These are phyloP conservation scores for Drosophila prosaltans DNA, from an alignment of 1,140 invertebrate species.

Conservation along the genomic window DNA sequence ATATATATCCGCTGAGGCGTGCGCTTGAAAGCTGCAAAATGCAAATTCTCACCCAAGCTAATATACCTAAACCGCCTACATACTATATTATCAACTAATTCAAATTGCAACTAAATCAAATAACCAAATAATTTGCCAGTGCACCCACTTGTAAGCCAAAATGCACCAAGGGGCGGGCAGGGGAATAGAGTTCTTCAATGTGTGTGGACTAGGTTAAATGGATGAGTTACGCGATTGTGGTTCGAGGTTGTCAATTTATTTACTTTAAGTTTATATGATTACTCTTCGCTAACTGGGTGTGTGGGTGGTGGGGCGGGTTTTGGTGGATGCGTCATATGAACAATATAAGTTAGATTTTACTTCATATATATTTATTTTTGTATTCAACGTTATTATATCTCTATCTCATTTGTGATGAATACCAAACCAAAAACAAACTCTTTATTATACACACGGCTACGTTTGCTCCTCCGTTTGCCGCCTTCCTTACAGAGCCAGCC, in stretches of 20 bases:
- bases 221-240: no score
- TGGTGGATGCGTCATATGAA: no score
- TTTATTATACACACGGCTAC: conserved; percentile 55
- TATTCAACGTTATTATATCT: neutral
- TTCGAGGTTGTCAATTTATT: no score
- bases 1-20: conserved; percentile 2
- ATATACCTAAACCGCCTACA: neutral
- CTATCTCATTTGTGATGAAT: conserved; percentile 37
- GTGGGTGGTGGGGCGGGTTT: neutral
- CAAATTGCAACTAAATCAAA: conserved; percentile 8
- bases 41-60: conserved; percentile 1
- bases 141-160: conserved; percentile 6
- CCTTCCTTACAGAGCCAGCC: conserved; percentile 80
- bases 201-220: no score
- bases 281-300: neutral
- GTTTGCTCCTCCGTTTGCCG: conserved; percentile 55
- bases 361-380: conserved; percentile 1
- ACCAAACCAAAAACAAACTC: conserved; percentile 32
- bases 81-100: neutral
- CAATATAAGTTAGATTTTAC: conserved; percentile 1
- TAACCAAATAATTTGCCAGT: neutral
- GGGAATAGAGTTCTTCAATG: neutral
- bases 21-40: conserved; percentile 6
- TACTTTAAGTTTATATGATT: no score
- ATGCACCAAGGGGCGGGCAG: neutral